Base-by-base conservation (phyloP, 1,140 invertebrate species). In the Asbolus verrucosus region DNA sequence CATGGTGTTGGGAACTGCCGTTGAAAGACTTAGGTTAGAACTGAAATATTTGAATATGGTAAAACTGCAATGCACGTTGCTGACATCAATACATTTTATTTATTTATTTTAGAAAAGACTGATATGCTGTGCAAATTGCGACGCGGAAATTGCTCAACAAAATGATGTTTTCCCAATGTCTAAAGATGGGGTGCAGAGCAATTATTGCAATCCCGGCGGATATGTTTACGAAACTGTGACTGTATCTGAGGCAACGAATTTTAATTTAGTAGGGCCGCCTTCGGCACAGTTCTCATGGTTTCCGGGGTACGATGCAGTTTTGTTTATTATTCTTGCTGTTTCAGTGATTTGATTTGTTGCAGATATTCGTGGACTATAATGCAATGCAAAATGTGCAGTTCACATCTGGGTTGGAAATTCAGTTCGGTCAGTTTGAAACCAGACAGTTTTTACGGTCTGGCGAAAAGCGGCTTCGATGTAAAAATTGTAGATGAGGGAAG, bases 161-260 rank as follows among this genome's bases (percentile, higher is more conserved):
- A 85, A 83, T 1, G 86, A 94, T 74, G 85, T 94, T 30, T 93
- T 96, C 80, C 88, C 90, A 33, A 93, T 95, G 91, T 91, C 91
- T 9, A 86, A 87, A 66, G 90, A 93, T 78, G 93, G 93, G 0
- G 88, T 92, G 0, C 88, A 93, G 80, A 89, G 88, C 31, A 91
- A 92, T 36, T 96, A 92, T 79, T 92, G 93, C 8, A 96, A 96
- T 84, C 88, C 90, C 82, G 83, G 83, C 71, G 94, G 94, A 27
- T 84, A 89, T 77, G 88, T 94, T 59, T 92, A 94, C 79, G 94
- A 95, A 79, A 94, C 91, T 0, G 81, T 95, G 8, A 95, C 93
- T 6, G 84, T 94, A 0, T 84, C 86, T 72, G 84, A 87, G 61
- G 87, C 89, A 0, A 79, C 86, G 69, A 86, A 88, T 72, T 81